These are phyloP conservation scores for Amphilophus citrinellus DNA, from an alignment of 2,113 vertebrate species.

Conservation along the genomic window DNA sequence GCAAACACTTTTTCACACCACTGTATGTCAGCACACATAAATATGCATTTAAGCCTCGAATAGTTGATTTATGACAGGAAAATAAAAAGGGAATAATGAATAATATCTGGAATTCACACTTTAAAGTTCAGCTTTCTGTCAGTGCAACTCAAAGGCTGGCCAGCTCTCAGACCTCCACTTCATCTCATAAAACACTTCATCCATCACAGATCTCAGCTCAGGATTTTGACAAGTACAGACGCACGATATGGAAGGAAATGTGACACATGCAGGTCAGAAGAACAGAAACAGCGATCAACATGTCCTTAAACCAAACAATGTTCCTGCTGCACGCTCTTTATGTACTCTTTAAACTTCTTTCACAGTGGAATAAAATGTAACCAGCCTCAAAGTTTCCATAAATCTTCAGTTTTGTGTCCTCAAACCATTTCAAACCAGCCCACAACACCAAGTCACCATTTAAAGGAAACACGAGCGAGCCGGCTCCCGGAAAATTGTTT, in stretches of 20 bases:
- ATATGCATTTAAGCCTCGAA: not conserved
- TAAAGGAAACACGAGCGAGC: too few species aligned
- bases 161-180: not conserved
- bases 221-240: constrained; percentile 50
- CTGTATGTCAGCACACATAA: not conserved
- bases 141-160: constrained; percentile 41
- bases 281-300: not conserved
- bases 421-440: too few species aligned
- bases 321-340: not conserved
- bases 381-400: not conserved
- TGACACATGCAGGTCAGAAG: constrained; percentile 4
- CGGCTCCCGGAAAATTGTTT: too few species aligned
- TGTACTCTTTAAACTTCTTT: not conserved
- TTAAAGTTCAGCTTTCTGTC: constrained; percentile 21
- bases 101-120: constrained; percentile 6
- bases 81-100: not conserved
- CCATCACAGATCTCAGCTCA: constrained; percentile 55
- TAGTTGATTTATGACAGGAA: not conserved
- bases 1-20: too few species aligned
- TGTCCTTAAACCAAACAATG: constrained; percentile 15
- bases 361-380: not conserved
- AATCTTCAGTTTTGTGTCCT: too few species aligned
- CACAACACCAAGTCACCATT: too few species aligned
- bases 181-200: constrained; percentile 23
- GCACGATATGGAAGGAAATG: constrained; percentile 19